phyloP scores from a whole-genome alignment of 1,140 invertebrate species.

The Euwallacea fornicatus region DNA sequence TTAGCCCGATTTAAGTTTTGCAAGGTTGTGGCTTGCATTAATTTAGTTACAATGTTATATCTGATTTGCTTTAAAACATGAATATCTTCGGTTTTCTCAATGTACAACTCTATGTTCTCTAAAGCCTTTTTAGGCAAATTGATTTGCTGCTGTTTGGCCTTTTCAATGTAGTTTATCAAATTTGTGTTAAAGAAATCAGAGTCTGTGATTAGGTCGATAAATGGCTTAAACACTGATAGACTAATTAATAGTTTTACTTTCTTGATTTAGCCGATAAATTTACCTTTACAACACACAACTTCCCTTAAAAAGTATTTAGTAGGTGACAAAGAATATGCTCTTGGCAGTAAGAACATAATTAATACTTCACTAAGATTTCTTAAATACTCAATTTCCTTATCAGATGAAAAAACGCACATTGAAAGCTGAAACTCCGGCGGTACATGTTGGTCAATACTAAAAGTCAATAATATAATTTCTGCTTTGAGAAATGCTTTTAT shows the following conservation, averaged over 20 bases:
- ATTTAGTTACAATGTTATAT: constrained; percentile 86
- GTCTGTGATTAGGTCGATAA: constrained; percentile 81
- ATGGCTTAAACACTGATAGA: constrained; percentile 76
- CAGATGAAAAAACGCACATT: constrained; percentile 70
- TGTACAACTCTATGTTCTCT: constrained; percentile 89
- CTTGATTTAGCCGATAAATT: neutral
- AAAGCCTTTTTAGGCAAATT: constrained; percentile 81
- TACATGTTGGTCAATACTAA: constrained; percentile 61
- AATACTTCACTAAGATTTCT: constrained; percentile 79
- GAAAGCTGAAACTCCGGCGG: constrained; percentile 74
- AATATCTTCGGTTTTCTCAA: constrained; percentile 77
- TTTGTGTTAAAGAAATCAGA: constrained; percentile 91
- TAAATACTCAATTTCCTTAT: constrained; percentile 78
- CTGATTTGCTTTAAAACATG: constrained; percentile 84
- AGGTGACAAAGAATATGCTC: constrained; percentile 75
- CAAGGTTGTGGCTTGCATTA: constrained; percentile 90
- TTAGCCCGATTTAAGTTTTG: constrained; percentile 86
- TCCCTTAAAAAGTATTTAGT: constrained; percentile 79
- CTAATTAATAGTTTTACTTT: neutral
- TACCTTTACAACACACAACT: constrained; percentile 81
- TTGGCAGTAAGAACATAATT: constrained; percentile 77
- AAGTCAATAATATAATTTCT: constrained; percentile 31
- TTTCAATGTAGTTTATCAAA: constrained; percentile 77
- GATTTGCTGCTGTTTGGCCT: constrained; percentile 71
- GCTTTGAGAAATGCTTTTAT: too few relatives aligned